These are phyloP conservation scores for Tricholaema leucomelas DNA, from an alignment of 2,113 vertebrate species.

Conservation along the genomic window DNA sequence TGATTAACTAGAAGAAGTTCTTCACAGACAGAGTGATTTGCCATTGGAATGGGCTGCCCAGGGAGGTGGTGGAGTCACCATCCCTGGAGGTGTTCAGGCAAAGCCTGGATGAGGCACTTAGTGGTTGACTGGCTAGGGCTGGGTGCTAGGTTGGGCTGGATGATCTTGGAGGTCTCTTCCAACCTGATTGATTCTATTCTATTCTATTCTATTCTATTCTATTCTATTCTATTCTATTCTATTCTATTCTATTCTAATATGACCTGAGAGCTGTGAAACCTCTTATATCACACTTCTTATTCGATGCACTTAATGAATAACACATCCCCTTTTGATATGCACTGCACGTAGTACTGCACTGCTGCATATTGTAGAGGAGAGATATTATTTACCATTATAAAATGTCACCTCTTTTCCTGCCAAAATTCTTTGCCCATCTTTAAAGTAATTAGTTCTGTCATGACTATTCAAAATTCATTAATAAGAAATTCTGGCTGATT, in stretches of 20 bases:
- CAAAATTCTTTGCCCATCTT: constrained; percentile 1
- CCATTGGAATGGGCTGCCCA: no score
- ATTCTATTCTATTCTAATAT: no score
- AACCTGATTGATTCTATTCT: no score
- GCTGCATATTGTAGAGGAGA: background rate
- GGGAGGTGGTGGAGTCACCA: no score
- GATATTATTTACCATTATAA: constrained; percentile 27
- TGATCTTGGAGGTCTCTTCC: no score
- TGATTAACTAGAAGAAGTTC: background rate
- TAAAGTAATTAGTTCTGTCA: constrained; percentile 27
- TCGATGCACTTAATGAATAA: background rate
- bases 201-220: no score
- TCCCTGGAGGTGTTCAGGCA: no score
- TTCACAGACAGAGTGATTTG: no score
- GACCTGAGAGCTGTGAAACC: background rate
- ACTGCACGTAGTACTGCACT: background rate
- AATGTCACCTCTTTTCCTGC: background rate
- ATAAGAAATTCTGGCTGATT: constrained; percentile 27
- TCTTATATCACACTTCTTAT: background rate
- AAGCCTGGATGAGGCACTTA: no score
- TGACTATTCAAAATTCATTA: constrained; percentile 34
- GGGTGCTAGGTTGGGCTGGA: no score
- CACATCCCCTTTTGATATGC: background rate
- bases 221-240: no score
- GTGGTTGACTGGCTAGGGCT: no score